Base-by-base conservation (phyloP, 2,888 invertebrate genomes). In the Meteorus colon region DNA sequence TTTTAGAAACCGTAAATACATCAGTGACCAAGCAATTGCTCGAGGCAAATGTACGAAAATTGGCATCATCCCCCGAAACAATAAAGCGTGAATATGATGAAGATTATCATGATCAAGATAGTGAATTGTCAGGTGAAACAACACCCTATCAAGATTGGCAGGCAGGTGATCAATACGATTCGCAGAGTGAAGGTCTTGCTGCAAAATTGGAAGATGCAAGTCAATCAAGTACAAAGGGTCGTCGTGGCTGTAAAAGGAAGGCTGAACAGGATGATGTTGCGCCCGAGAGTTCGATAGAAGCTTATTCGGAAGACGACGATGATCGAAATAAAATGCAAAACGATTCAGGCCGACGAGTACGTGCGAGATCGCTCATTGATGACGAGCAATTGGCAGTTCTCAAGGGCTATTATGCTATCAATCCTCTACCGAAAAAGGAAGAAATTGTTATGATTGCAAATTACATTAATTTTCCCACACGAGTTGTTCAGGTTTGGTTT, bases 351-450 rank as follows among this genome's bases (percentile, higher is more conserved):
- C 92, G 96, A 80, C 95, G 96, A 88, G 96, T 97, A 16, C 93
- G 98, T 82, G 97, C 98, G 1, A 93, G 99, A 76, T 98, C 98
- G 8, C 94, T 98, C 80, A 95, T 99, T 79, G 97, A 96, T 62
- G 98, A 98, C 85, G 97, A 97, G 86, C 98, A 99, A 89, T 94
- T 98, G 85, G 93, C 94, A 62, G 93, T 97, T 74, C 92, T 99
- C 72, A 97, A 97, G 87, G 94, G 96, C 79, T 96, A 97, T 88
- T 99, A 98, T 89, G 92, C 95, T 69, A 90, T 94, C 27, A 98
- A 99, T 90, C 95, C 98, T 10, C 93, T 98, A 78, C 99, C 99
- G 1, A 97, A 97, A 86, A 95, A 98, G 68, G 97, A 97, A 82
- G 98, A 98, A 87, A 94, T 99, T 83, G 94, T 95, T 71, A 93